Percentiles rank a stretch among this genome's conserved stretches.
Evolutionary conservation across 2,888 invertebrate species (phyloP).

Genomic region (Rambutsinella grinnellia): DNA sequence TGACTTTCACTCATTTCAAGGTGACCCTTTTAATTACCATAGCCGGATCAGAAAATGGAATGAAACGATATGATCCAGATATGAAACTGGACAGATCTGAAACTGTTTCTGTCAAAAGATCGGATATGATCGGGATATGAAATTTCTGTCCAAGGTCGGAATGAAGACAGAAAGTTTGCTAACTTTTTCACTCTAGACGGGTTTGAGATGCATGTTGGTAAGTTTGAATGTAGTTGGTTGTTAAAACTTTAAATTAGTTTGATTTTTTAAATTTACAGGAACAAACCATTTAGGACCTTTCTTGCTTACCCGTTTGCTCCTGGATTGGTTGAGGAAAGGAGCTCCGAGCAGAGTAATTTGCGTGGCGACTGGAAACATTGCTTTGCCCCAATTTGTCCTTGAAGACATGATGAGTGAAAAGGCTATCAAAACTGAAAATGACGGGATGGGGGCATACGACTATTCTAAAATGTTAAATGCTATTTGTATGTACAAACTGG

Average conservation of each 20-base stretch:
- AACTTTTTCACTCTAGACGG: conserved; percentile 68
- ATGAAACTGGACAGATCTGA: too few species aligned
- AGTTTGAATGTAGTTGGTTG: too few species aligned
- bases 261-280: too few species aligned
- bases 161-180: too few species aligned
- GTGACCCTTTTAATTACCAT: too few species aligned
- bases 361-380: conserved; percentile 66
- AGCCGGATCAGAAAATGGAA: too few species aligned
- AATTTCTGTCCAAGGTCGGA: too few species aligned
- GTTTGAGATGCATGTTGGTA: conserved; percentile 69
- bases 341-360: conserved; percentile 51
- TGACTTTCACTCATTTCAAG: too few species aligned
- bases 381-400: conserved; percentile 65
- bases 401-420: conserved; percentile 62
- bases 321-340: conserved; percentile 68
- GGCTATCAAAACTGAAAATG: conserved; percentile 41
- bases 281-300: conserved; percentile 71
- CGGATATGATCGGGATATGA: too few species aligned
- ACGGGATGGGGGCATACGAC: conserved; percentile 65
- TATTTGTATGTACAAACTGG: conserved; percentile 66
- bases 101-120: too few species aligned
- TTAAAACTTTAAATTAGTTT: too few species aligned
- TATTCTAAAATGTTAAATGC: conserved; percentile 68
- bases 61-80: too few species aligned
- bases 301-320: conserved; percentile 70